Evolutionary conservation across 2,797 vertebrate genomes (phyloP).

Genomic region (Melanotaenia parkinsoni): DNA sequence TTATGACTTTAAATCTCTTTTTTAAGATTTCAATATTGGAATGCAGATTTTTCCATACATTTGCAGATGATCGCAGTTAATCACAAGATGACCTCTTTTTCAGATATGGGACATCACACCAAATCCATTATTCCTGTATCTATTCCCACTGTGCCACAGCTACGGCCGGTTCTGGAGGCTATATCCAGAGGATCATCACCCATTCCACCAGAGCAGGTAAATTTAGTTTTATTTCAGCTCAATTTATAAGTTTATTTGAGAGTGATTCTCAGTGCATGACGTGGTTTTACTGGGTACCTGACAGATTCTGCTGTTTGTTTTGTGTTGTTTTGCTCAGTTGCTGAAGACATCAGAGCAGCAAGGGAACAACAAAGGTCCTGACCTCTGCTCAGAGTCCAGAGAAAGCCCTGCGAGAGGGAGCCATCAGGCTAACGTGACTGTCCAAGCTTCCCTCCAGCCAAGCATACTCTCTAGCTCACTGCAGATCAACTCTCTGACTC

Average conservation of each 20-base stretch:
- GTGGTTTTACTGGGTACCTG: slow-evolving; percentile 14
- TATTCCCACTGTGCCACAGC: slow-evolving; percentile 91
- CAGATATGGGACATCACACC: slow-evolving; percentile 88
- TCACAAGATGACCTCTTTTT: slow-evolving; percentile 35
- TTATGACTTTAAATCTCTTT: background rate
- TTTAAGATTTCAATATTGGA: background rate
- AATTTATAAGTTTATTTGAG: background rate
- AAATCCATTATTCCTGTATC: slow-evolving; percentile 88
- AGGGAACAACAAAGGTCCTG: slow-evolving; percentile 81
- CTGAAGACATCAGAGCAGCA: slow-evolving; percentile 76
- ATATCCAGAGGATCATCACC: slow-evolving; percentile 91
- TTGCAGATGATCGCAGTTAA: background rate
- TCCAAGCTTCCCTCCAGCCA: slow-evolving; percentile 42
- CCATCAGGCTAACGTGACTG: slow-evolving; percentile 74
- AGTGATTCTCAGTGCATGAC: background rate
- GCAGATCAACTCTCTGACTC: slow-evolving; percentile 87
- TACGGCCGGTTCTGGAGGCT: slow-evolving; percentile 86
- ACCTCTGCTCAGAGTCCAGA: slow-evolving; percentile 79
- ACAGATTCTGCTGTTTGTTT: slow-evolving; percentile 19
- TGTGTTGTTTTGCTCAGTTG: slow-evolving; percentile 54
- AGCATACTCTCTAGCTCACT: slow-evolving; percentile 79
- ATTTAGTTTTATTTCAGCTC: slow-evolving; percentile 1
- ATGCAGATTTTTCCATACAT: background rate
- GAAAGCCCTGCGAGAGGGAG: slow-evolving; percentile 83
- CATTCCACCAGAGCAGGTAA: slow-evolving; percentile 90